These are phyloP conservation scores for Lepidocolaptes lacrymiger DNA, from an alignment of 2,797 vertebrate genomes.

Conservation along the genomic window DNA sequence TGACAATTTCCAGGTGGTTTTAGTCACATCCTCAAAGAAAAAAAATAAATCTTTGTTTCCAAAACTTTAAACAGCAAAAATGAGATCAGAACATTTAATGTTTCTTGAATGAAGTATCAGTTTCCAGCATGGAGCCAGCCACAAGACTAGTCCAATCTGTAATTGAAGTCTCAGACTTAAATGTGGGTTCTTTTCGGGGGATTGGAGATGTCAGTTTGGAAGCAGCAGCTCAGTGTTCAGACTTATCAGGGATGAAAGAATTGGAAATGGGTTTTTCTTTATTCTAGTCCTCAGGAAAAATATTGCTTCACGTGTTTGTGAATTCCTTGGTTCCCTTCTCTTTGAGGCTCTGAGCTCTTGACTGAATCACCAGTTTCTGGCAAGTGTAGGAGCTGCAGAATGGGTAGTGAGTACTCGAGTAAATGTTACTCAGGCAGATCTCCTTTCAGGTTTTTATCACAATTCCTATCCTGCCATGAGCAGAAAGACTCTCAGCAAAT, in stretches of 20 bases:
- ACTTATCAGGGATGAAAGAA: neutral
- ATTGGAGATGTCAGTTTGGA: neutral
- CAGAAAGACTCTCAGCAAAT: neutral
- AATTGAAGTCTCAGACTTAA: neutral
- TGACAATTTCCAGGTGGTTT: neutral
- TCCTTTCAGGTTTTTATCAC: neutral
- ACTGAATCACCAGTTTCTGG: neutral
- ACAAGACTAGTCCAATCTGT: neutral
- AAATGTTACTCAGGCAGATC: neutral
- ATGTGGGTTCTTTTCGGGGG: neutral
- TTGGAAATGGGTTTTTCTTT: neutral
- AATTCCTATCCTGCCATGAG: neutral
- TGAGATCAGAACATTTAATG: neutral
- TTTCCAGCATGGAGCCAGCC: neutral
- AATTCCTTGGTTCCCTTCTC: neutral
- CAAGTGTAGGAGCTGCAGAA: neutral
- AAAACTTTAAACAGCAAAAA: neutral
- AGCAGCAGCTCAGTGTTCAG: neutral
- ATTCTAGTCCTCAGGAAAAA: neutral
- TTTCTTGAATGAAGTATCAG: neutral
- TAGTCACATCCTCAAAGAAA: neutral
- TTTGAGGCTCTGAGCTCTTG: neutral
- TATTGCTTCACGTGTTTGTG: neutral
- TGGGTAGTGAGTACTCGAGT: no score
- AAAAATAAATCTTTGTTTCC: neutral